phyloP scores from a whole-genome alignment of 2,113 vertebrate species.

The Dunckerocampus dactyliophorus region DNA sequence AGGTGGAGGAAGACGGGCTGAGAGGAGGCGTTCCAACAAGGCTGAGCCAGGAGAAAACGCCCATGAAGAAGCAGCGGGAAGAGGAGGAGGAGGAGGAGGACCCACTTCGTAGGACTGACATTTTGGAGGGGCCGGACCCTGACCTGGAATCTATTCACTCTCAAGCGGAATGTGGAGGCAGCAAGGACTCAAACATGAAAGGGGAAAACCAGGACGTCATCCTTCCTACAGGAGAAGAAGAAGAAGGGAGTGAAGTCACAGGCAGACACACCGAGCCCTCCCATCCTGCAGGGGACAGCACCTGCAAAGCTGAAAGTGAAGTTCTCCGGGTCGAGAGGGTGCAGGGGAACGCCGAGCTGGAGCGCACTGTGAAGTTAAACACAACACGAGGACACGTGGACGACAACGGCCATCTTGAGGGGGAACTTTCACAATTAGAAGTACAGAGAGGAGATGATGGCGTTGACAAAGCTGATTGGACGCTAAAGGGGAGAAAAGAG shows the following conservation, averaged over 20 bases:
- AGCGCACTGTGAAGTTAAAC: neutral
- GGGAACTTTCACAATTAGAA: neutral
- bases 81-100: conserved; percentile 29
- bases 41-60: conserved; percentile 11
- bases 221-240: neutral
- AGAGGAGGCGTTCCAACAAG: neutral
- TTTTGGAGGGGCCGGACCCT: conserved; percentile 3
- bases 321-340: neutral
- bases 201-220: too few species aligned
- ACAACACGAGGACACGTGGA: neutral
- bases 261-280: conserved; percentile 6
- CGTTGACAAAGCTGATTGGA: neutral
- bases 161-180: neutral
- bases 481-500: neutral
- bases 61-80: conserved; percentile 28
- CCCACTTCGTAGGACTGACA: neutral
- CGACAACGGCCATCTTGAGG: neutral
- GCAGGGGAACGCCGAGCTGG: neutral
- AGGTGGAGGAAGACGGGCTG: conserved; percentile 12
- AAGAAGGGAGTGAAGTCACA: neutral
- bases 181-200: conserved; percentile 13
- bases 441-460: neutral
- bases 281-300: conserved; percentile 44
- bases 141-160: conserved; percentile 26
- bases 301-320: neutral